Conservation (phyloP, 2,888 invertebrate genomes). For the Drosophila multiciliata region DNA sequence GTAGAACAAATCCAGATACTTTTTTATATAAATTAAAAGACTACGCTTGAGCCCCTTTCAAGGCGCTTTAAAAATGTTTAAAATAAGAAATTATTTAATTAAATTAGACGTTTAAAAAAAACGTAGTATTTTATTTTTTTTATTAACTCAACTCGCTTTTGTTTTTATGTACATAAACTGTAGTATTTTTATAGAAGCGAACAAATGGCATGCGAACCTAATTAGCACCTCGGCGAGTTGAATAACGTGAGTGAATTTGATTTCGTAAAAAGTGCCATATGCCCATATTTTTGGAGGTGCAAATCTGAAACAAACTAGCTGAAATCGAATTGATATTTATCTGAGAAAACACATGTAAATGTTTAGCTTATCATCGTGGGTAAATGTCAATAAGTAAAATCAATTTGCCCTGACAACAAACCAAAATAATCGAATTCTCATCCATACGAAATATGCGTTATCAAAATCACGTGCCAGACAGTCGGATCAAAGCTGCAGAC, state of each 20-base stretch:
- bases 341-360: constrained; percentile 5
- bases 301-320: constrained; percentile 6
- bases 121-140: constrained; percentile 8
- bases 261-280: constrained; percentile 56
- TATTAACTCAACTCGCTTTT: constrained; percentile 27
- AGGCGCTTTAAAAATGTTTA: neutral
- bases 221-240: constrained; percentile 55
- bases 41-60: neutral
- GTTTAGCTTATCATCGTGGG: neutral
- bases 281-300: constrained; percentile 24
- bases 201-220: constrained; percentile 65
- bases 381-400: neutral
- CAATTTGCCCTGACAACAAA: constrained; percentile 13
- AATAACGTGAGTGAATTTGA: constrained; percentile 23
- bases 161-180: constrained; percentile 10
- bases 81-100: neutral
- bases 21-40: too few species aligned
- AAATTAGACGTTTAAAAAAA: constrained; percentile 6
- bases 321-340: neutral
- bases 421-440: constrained; percentile 15
- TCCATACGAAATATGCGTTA: constrained; percentile 13
- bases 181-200: constrained; percentile 33
- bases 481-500: constrained; percentile 14
- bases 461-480: constrained; percentile 56
- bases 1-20: too few species aligned